Base-by-base conservation (phyloP, 2,113 vertebrate species). In the Tyto alba region DNA sequence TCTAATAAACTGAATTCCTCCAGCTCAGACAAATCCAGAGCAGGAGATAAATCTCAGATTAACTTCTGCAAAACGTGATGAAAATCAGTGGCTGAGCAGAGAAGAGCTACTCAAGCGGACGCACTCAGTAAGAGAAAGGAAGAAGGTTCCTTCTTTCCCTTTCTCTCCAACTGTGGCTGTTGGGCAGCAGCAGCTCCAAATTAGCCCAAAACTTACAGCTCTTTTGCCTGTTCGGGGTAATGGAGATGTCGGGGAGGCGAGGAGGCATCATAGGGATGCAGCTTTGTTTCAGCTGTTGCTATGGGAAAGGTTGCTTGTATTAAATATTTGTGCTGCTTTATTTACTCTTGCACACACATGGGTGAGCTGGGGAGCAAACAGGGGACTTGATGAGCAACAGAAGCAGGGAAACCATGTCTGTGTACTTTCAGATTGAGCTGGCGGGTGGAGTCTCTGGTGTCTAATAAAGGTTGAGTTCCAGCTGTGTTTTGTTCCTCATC, bases 301-400 rank as follows among this genome's bases (percentile, higher is more conserved):
- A 13, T 17, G 30, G 89, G 52, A 75, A 56, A 56, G 56, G 64
- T 55, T 81, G 56, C 36, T 41, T 78, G 20, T 53, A 29, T 72
- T 63, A 85, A 86, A 90, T 86, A 78, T 93, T 93, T 92, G 52
- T 59, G 40, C 67, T 90, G 64, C 52, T 81, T 93, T 90, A 20
- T 92, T 89, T 96, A 60, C 40, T 90, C 50, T 94, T 45, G 16
- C 47, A 52, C 36, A 48, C 3, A 13, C 40, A 60, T 0, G 1
- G n/a, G 10, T 87, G 75, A 76, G 57, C 40, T 87, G 71, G 48
- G 45, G 45, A 64, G 45, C 53, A 53, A 80, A 62, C 34, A 66
- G 22, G n/a, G 13, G 27, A 71, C 74, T 55, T 74, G 32, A 13
- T 59, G 76, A 93, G 20, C 47, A 86, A 69, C 18, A 45, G 40